Evolutionary conservation across 92 coral and sea anemone species (phyloP), one percentile per base, ranked within the genome.

Genomic region (Siderastrea siderea): DNA sequence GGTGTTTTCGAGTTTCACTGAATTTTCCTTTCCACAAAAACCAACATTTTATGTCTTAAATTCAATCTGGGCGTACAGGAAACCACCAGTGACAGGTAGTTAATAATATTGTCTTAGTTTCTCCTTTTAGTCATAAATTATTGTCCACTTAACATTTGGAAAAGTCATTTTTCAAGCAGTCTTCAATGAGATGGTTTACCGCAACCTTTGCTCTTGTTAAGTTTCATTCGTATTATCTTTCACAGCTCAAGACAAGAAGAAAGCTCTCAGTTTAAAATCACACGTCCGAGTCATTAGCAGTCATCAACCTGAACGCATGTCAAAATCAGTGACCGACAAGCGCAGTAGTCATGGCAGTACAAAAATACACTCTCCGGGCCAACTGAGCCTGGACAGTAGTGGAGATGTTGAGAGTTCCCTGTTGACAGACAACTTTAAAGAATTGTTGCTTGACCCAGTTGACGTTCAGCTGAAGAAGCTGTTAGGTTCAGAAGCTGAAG

Each of bases 401-500:
- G 91, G 65, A 38, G 82, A 46, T 11, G 83, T 17, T 19, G 94
- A 89, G 73, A 88, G 90, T 61, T 84, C 78, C 45, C 60, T 93
- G 57, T 79, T 91, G 73, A 85, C 93, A 13, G 97, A 91, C 48
- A 92, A 97, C 68, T 97, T 97, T 59, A 93, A 83, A 61, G 98
- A 95, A 54, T 75, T 97, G 8, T 78, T 94, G 46, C 83, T 88
- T 48, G 92, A 95, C 17, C 95, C 99, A 3, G 90, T 97, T 7
- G 95, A 95, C 3, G 94, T 94, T 6, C 99, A 97, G 77, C 93
- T 97, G 1, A 88, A 93, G 78, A 89, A 75, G 51, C 59, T 92
- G 47, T 80, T 97, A 43, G 96, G 91, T 1, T 49, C 96, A 47
- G 95, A 78, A 7, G 99, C 99, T 7, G 87, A 92, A 16, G 88